These are phyloP conservation scores for Trissolcus basalis DNA, from an alignment of 1,140 invertebrate species.

Conservation along the genomic window DNA sequence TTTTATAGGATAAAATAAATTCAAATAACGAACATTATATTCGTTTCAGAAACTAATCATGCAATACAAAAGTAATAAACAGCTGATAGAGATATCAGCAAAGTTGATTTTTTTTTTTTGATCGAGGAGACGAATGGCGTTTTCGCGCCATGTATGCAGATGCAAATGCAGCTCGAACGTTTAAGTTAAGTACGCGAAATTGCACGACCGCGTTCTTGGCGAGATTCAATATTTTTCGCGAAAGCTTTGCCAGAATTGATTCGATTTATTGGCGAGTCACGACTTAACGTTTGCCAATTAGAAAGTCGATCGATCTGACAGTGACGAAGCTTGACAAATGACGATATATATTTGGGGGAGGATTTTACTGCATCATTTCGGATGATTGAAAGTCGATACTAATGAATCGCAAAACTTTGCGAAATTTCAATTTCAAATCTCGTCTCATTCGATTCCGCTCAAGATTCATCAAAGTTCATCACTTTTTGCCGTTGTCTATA, in stretches of 20 bases:
- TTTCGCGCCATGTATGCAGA: conserved; percentile 28
- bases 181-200: conserved; percentile 35
- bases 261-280: conserved; percentile 32
- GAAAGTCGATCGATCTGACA: conserved; percentile 50
- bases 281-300: conserved; percentile 48
- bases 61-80: conserved; percentile 2
- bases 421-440: too few relatives aligned
- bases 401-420: too few relatives aligned
- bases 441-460: neutral
- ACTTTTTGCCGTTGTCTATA: too few relatives aligned
- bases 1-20: too few relatives aligned
- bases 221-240: conserved; percentile 31
- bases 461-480: too few relatives aligned
- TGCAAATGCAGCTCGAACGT: conserved; percentile 20
- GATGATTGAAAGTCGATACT: too few relatives aligned
- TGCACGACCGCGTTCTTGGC: conserved; percentile 39
- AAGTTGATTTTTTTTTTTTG: too few relatives aligned
- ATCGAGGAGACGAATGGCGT: neutral
- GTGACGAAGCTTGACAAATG: conserved; percentile 47
- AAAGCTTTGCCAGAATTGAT: conserved; percentile 40
- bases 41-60: too few relatives aligned
- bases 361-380: too few relatives aligned
- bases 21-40: too few relatives aligned
- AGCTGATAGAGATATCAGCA: neutral
- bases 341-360: neutral